Evolutionary conservation across 2,113 vertebrate species (phyloP).

Genomic region (Tor tambroides): DNA sequence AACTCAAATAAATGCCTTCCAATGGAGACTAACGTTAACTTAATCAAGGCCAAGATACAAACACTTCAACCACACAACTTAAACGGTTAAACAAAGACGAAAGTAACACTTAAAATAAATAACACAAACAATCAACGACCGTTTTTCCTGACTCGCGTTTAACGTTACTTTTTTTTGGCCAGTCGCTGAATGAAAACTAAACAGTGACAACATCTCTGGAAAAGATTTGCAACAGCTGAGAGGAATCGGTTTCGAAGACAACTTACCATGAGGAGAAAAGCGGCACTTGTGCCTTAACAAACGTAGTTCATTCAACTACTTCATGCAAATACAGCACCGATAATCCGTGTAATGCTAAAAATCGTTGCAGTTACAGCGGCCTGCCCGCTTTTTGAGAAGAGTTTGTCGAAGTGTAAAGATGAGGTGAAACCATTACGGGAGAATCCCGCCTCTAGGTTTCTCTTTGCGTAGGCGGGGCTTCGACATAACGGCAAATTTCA

Average conservation of each 20-base stretch:
- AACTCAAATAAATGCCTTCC: neutral
- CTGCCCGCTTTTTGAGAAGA: neutral
- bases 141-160: neutral
- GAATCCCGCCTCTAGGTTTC: constrained; percentile 54
- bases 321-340: neutral
- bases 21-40: neutral
- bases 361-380: neutral
- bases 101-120: neutral
- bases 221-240: constrained; percentile 35
- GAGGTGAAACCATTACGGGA: constrained; percentile 34
- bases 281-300: neutral
- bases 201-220: neutral
- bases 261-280: constrained; percentile 20
- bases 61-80: neutral
- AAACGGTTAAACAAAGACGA: neutral
- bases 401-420: constrained; percentile 16
- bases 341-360: neutral
- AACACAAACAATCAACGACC: neutral
- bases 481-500: neutral
- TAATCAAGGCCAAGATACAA: neutral
- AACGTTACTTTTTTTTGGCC: neutral
- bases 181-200: neutral
- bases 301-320: neutral
- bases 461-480: constrained; percentile 47
- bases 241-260: neutral